A percentile compares a stretch with the other conserved stretches of the same genome.
Conservation (phyloP, 2,888 invertebrate genomes). For the Drosophila formosana region DNA sequence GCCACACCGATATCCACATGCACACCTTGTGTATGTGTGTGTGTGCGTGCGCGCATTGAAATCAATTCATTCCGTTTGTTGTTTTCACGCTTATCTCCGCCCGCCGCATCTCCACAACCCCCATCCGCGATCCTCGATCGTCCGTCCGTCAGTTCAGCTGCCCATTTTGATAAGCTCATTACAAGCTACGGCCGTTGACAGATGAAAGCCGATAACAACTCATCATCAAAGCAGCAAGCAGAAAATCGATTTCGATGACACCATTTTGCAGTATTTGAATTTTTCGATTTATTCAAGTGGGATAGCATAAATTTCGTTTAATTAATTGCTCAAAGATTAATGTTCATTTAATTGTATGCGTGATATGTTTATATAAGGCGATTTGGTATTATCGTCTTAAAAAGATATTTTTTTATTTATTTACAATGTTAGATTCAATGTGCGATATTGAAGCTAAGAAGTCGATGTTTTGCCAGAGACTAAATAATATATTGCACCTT, state of each 20-base stretch:
- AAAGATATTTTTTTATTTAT: no score
- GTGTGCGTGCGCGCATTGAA: conserved; percentile 6
- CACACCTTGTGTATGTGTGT: neutral
- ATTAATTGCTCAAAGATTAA: neutral
- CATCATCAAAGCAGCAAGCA: conserved; percentile 1
- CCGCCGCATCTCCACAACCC: neutral
- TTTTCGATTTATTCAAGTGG: neutral
- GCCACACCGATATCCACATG: neutral
- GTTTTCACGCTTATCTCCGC: conserved; percentile 29
- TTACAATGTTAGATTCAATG: no score
- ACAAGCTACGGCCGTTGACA: conserved; percentile 12
- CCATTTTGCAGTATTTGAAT: neutral
- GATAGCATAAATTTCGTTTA: neutral
- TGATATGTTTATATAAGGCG: no score
- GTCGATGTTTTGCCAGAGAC: no score
- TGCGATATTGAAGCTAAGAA: no score
- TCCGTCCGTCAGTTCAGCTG: neutral
- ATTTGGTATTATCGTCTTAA: no score
- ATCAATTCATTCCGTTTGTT: conserved; percentile 24
- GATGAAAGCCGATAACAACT: conserved; percentile 16
- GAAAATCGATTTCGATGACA: neutral
- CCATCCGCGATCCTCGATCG: neutral
- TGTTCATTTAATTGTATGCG: no score
- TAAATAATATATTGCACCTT: no score
- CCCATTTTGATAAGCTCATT: conserved; percentile 14